These are phyloP conservation scores for Heterochromis multidens DNA, from an alignment of 2,113 vertebrate genomes.

Conservation along the genomic window DNA sequence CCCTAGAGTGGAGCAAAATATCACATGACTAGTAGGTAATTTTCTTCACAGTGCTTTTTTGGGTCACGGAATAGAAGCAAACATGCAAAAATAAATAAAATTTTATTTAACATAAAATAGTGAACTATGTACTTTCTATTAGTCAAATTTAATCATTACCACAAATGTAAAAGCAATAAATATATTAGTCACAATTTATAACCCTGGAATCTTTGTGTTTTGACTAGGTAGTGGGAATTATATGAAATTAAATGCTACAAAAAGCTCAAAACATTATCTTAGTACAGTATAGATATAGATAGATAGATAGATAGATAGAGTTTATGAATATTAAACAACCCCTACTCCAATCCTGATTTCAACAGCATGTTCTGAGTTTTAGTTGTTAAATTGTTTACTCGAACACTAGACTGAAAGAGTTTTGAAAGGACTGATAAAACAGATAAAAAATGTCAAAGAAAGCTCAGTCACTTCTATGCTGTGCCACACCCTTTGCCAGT, in stretches of 20 bases:
- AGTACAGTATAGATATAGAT: too few relatives aligned
- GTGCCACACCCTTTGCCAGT: conserved; percentile 3
- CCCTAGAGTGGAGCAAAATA: too few relatives aligned
- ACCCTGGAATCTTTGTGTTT: too few relatives aligned
- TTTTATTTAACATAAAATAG: not conserved
- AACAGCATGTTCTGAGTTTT: not conserved
- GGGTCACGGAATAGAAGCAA: not conserved
- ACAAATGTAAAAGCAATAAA: too few relatives aligned
- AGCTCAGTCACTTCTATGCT: not conserved
- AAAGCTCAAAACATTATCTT: too few relatives aligned
- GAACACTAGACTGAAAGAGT: not conserved
- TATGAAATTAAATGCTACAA: too few relatives aligned
- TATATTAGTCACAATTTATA: too few relatives aligned
- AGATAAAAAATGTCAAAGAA: not conserved
- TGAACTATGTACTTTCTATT: not conserved
- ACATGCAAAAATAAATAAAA: not conserved
- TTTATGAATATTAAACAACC: not conserved
- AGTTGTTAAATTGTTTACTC: not conserved
- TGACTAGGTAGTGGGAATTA: too few relatives aligned
- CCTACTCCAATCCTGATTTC: not conserved
- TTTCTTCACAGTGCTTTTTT: not conserved
- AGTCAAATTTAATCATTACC: too few relatives aligned
- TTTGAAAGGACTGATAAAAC: not conserved
- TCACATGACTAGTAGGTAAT: not conserved
- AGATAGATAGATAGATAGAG: not conserved